These are phyloP conservation scores for Lamproptera curius DNA, from an alignment of 2,888 invertebrate species.

Conservation along the genomic window DNA sequence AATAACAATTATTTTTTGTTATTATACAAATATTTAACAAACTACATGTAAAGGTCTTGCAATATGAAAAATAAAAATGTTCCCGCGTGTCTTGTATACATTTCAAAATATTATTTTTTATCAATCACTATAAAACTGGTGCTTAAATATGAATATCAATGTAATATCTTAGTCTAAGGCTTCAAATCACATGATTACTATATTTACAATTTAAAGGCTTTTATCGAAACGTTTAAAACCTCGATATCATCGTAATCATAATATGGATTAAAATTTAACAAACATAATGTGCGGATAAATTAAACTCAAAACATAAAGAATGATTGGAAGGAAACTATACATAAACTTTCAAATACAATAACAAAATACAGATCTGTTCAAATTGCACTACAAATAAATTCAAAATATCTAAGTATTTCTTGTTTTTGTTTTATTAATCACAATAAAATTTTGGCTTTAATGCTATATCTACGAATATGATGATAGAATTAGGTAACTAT, in stretches of 20 bases:
- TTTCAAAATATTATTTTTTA: slow-evolving; percentile 6
- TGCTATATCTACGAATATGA: slow-evolving; percentile 36
- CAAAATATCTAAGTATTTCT: slow-evolving; percentile 37
- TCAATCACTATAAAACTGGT: slow-evolving; percentile 12
- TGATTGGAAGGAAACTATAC: slow-evolving; percentile 42
- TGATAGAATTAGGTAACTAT: slow-evolving; percentile 60
- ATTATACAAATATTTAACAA: slow-evolving; percentile 9
- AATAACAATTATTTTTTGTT: slow-evolving; percentile 24
- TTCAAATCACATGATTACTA: slow-evolving; percentile 10
- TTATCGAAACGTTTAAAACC: slow-evolving; percentile 10
- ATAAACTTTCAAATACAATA: slow-evolving; percentile 56
- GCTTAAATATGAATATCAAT: slow-evolving; percentile 21
- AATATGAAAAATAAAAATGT: slow-evolving; percentile 7
- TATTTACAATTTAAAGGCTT: slow-evolving; percentile 18
- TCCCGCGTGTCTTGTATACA: slow-evolving; percentile 3
- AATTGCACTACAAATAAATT: slow-evolving; percentile 46
- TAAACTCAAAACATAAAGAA: slow-evolving; percentile 48
- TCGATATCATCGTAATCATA: slow-evolving; percentile 1
- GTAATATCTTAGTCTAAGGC: slow-evolving; percentile 20
- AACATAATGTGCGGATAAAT: background rate
- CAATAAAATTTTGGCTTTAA: slow-evolving; percentile 66
- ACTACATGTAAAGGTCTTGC: slow-evolving; percentile 8
- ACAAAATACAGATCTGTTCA: slow-evolving; percentile 64
- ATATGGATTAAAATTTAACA: background rate
- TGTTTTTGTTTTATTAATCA: slow-evolving; percentile 62